Conservation (phyloP, 2,113 vertebrate genomes). For the Nasalis larvatus region DNA sequence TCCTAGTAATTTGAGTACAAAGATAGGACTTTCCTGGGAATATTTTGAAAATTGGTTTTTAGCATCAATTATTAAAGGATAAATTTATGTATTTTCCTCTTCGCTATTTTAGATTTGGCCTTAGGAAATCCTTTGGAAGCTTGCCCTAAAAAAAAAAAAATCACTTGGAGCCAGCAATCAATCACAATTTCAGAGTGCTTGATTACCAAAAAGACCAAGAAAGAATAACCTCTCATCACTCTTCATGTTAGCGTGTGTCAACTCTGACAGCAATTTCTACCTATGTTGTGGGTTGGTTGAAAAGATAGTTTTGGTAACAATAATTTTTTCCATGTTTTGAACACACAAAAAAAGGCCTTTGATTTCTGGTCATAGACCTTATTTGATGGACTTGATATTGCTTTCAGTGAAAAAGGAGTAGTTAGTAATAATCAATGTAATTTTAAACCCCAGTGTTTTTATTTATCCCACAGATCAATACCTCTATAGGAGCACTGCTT, state of each 20-base stretch:
- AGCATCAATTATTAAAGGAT: background rate
- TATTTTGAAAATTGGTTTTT: slow-evolving; percentile 61
- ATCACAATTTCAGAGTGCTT: slow-evolving; percentile 62
- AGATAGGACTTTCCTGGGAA: slow-evolving; percentile 44
- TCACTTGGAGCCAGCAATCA: slow-evolving; percentile 31
- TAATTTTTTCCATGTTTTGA: slow-evolving; percentile 51
- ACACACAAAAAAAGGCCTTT: slow-evolving; percentile 65
- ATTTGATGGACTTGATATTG: slow-evolving; percentile 55
- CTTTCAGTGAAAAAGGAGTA: slow-evolving; percentile 58
- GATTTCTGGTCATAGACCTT: slow-evolving; percentile 57
- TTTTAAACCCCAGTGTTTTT: slow-evolving; percentile 66
- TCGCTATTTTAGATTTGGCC: slow-evolving; percentile 48
- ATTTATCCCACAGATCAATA: slow-evolving; percentile 70
- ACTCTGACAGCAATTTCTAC: slow-evolving; percentile 8
- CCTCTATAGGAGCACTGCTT: slow-evolving; percentile 30
- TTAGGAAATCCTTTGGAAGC: slow-evolving; percentile 47
- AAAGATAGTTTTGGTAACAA: slow-evolving; percentile 65
- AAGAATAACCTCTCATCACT: slow-evolving; percentile 60
- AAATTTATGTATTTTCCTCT: background rate
- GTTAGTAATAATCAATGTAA: slow-evolving; percentile 70
- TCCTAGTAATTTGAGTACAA: slow-evolving; percentile 18
- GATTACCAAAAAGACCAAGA: slow-evolving; percentile 49
- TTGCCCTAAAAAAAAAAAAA: background rate
- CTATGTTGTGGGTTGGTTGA: slow-evolving; percentile 31
- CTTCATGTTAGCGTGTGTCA: slow-evolving; percentile 49